Base-by-base conservation (phyloP, 2,888 invertebrate genomes). In the Candidula unifasciata region DNA sequence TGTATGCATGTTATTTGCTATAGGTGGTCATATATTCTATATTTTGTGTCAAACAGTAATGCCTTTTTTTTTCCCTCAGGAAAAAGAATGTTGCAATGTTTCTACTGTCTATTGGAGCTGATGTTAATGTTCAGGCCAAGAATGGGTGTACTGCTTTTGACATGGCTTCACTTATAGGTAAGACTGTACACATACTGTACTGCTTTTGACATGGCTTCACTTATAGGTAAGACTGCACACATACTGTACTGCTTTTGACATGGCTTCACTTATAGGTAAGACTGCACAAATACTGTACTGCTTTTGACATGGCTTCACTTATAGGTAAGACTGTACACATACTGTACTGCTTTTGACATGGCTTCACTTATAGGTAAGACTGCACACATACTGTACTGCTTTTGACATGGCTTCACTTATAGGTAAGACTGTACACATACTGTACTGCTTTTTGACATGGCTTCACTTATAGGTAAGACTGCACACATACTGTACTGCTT, bases 371-470 rank as follows among this genome's bases (percentile, higher is more conserved):
- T n/a, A n/a, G n/a, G n/a, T n/a, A 44, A 44, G 6, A 13, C 2
- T 44, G 6, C 44, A 44, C 44, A 44, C 8, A 44, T 13, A 1
- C 44, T 93, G 93, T 87, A 94, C 93, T 52, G 94, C 93, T 16
- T 93, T 94, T 88, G 94, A 94, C 87, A 92, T 94, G 92, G 93
- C 94, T 24, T 92, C 92, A 30, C 89, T 93, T 8, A 92, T 93
- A 82, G 93, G 93, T 93, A n/a, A n/a, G n/a, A n/a, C n/a, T n/a
- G n/a, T n/a, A n/a, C n/a, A n/a, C n/a, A n/a, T n/a, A n/a, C n/a
- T 93, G 93, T 87, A 94, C 93, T 52, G 94, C 93, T 16, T 93
- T 94, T 88, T n/a, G 94, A 94, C 87, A 92, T 94, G 92, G 93
- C 94, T 24, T 92, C 92, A 30, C 89, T 93, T 8, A 92, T 93